phyloP scores from a whole-genome alignment of 2,888 invertebrate genomes.

The Caenorhabditis doughertyi region DNA sequence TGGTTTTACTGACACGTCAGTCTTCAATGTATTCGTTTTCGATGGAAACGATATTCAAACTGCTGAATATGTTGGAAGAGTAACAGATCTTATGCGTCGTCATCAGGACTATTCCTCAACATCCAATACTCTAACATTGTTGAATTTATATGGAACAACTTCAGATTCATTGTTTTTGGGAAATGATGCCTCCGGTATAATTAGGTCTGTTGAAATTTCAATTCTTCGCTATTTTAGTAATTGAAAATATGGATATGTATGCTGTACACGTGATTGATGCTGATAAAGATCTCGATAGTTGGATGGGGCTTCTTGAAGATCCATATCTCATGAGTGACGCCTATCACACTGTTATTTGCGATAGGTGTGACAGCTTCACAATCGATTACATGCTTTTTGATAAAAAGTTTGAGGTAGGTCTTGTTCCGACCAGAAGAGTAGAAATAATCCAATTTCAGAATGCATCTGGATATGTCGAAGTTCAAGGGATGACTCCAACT shows the following conservation, averaged over 20 bases:
- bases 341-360: conserved; percentile 41
- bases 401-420: too few species aligned
- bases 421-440: too few species aligned
- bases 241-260: conserved; percentile 11
- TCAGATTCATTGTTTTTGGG: conserved; percentile 26
- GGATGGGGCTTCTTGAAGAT: conserved; percentile 7
- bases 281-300: not conserved
- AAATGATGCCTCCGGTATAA: conserved; percentile 44
- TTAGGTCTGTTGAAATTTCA: too few species aligned
- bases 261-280: conserved; percentile 13
- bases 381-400: conserved; percentile 27
- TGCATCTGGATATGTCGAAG: conserved; percentile 15
- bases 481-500: conserved; percentile 46
- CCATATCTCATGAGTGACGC: not conserved
- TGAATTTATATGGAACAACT: conserved; percentile 34
- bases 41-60: conserved; percentile 37
- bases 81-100: not conserved
- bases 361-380: conserved; percentile 24
- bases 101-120: conserved; percentile 3
- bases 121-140: conserved; percentile 16
- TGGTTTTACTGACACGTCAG: conserved; percentile 22
- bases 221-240: conserved; percentile 27
- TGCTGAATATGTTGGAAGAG: conserved; percentile 25
- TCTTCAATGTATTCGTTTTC: conserved; percentile 27
- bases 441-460: not conserved